Conservation (phyloP, 2,113 vertebrate species). For the Entomyzon cyanotis region DNA sequence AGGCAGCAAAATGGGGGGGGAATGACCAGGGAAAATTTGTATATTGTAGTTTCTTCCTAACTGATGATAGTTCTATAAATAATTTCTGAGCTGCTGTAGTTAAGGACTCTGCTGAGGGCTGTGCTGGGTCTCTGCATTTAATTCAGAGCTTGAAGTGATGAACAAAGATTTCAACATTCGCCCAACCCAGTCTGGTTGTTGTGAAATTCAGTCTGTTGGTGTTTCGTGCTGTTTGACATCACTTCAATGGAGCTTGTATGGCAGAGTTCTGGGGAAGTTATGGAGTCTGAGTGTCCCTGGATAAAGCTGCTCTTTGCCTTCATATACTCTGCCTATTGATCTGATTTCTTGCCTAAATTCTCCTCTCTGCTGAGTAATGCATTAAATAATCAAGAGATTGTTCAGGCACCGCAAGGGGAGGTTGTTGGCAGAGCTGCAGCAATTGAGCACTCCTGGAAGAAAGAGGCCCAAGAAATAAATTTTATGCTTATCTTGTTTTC, state of each 20-base stretch:
- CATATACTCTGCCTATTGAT: not conserved
- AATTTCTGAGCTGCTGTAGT: not conserved
- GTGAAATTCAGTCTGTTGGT: not conserved
- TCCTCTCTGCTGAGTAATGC: not conserved
- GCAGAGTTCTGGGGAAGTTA: not conserved
- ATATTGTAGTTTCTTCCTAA: fast-evolving
- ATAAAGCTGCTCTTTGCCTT: not conserved
- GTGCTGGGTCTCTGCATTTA: not conserved
- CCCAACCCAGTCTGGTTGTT: not conserved
- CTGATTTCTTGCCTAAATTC: not conserved
- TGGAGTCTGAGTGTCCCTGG: not conserved
- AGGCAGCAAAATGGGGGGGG: not conserved
- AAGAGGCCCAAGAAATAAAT: not conserved
- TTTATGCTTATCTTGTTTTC: not conserved
- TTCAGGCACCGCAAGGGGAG: not conserved
- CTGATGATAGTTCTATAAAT: not conserved
- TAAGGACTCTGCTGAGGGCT: not conserved
- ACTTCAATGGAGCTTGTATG: not conserved
- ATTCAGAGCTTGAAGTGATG: not conserved
- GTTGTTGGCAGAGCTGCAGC: not conserved
- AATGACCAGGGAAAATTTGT: not conserved
- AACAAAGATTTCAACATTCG: not conserved
- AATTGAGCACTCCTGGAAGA: not conserved
- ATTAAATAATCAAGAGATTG: not conserved
- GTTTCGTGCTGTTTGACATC: fast-evolving